Evolutionary conservation across 2,797 vertebrate genomes (phyloP).

Genomic region (Sebastolobus altivelis): DNA sequence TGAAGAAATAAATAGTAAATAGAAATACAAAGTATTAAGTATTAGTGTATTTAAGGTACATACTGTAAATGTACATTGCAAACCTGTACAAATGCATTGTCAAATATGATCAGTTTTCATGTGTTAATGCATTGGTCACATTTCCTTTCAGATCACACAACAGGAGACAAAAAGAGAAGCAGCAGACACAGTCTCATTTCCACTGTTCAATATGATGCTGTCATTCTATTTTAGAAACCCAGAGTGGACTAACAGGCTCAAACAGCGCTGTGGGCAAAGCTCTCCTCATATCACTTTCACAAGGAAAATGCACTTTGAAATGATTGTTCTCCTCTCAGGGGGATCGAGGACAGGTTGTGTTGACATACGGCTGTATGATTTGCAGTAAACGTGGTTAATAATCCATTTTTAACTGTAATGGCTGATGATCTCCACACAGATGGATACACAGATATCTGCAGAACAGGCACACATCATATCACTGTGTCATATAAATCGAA

Average conservation of each 20-base stretch:
- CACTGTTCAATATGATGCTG: conserved; percentile 15
- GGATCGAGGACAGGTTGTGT: not conserved
- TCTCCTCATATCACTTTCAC: conserved; percentile 49
- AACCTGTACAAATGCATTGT: not conserved
- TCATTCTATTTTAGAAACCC: conserved; percentile 37
- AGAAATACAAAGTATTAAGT: not conserved
- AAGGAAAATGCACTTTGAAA: conserved; percentile 46
- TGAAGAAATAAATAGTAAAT: not conserved
- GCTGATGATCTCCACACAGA: conserved; percentile 1
- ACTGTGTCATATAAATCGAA: not conserved
- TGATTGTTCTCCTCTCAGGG: conserved; percentile 35
- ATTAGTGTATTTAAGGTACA: not conserved
- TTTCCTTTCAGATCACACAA: conserved; percentile 1
- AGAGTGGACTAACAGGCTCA: conserved; percentile 18
- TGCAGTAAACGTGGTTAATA: conserved; percentile 29
- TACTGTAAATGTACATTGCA: not conserved
- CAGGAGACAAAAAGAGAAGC: not conserved
- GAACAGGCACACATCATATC: not conserved
- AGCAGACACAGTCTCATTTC: conserved; percentile 22
- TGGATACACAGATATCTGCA: not conserved
- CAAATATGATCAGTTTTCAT: not conserved
- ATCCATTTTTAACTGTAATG: conserved; percentile 19
- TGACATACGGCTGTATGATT: conserved; percentile 7
- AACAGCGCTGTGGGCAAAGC: conserved; percentile 6
- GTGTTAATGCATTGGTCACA: not conserved